Evolutionary conservation across 2,113 vertebrate species (phyloP), one percentile per base, ranked within the genome.

Genomic region (Perccottus glenii): DNA sequence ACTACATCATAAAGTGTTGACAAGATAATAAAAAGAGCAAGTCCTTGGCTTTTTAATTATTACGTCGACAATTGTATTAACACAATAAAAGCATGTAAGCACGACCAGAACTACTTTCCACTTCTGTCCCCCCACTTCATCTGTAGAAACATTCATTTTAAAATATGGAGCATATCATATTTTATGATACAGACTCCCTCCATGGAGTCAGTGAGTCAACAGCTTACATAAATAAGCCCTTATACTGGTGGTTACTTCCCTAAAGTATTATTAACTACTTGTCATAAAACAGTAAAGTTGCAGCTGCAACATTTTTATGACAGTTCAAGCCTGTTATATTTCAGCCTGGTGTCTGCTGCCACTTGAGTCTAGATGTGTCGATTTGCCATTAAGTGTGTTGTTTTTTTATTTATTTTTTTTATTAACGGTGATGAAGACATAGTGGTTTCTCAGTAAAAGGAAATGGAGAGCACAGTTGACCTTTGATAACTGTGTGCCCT

Each of bases 291-390:
- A 27, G 15, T 0, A 40, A 27, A 73, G 56, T 5, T 78, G 6
- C 5, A 38, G 47, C 49, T 65, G 33, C 32, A 56, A 51, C 50
- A 53, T 47, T 56, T 68, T 59, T 55, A 14, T 43, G 45, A 70
- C 47, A 9, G n/a, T 38, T 50, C 33, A 51, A 33, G 49, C 55
- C 16, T 53, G 65, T 61, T 44, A 64, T 42, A 74, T 86, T 87
- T 87, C 81, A 84, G 81, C 55, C 27, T 64, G 56, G 33, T 66
- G 61, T 73, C 61, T 79, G 79, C 83, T 85, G 73, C 70, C 74
- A 77, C 81, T 81, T 44, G 27, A 58, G 75, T 47, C 36, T 51
- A 70, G 43, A 64, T 6, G 43, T 72, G 43, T 47, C 47, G 36
- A 63, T 9, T 50, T 73, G 44, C 47, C 40, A 10, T 56, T n/a